Evolutionary conservation across 2,797 vertebrate genomes (phyloP).

Genomic region (Sylvia borin): DNA sequence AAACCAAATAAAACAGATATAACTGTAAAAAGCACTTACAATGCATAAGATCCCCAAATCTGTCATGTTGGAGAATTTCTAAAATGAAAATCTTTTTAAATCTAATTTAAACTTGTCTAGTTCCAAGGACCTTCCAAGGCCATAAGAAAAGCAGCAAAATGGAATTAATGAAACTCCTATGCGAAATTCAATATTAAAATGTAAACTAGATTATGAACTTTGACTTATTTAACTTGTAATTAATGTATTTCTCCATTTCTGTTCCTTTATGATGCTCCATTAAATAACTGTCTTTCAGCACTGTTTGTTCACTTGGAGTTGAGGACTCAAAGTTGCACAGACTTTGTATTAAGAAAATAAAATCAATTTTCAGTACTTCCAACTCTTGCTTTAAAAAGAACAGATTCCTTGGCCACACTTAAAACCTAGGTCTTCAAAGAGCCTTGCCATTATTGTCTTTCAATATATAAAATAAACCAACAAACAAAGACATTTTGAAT

Average conservation of each 20-base stretch:
- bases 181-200: slow-evolving; percentile 12
- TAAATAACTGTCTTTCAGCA: neutral
- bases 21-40: neutral
- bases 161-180: neutral
- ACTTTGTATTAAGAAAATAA: neutral
- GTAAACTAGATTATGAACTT: neutral
- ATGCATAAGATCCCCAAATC: neutral
- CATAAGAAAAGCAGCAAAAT: neutral
- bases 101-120: neutral
- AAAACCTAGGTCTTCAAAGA: neutral
- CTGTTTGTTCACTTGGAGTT: neutral
- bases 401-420: neutral
- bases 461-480: neutral
- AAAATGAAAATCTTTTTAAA: neutral
- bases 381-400: neutral
- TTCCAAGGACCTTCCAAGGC: neutral
- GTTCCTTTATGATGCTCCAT: neutral
- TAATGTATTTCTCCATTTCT: neutral
- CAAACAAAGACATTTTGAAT: neutral
- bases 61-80: neutral
- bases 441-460: neutral
- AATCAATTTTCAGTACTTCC: neutral
- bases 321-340: neutral
- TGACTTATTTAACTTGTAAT: neutral
- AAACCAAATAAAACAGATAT: neutral